Evolutionary conservation across 2,888 invertebrate species (phyloP).

Genomic region (Cheilosia vernalis): DNA sequence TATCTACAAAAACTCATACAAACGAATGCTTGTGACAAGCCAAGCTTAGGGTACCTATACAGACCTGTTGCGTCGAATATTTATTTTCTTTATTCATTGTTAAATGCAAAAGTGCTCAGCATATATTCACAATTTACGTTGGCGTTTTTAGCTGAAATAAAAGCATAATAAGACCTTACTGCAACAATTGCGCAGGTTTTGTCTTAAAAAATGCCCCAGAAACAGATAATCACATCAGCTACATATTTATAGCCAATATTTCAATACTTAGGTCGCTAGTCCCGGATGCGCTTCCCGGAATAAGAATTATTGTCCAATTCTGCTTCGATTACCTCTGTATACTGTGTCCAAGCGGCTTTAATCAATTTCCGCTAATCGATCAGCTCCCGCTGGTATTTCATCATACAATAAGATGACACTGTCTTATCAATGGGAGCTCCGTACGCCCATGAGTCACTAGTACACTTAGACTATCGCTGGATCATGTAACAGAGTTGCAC

Average conservation of each 20-base stretch:
- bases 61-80: no score
- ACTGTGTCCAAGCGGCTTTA: background rate
- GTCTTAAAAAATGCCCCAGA: background rate
- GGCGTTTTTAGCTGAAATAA: no score
- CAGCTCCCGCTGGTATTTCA: background rate
- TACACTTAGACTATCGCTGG: background rate
- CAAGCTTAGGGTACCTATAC: no score
- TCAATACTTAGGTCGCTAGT: background rate
- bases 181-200: no score
- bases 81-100: no score
- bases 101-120: no score
- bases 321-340: background rate
- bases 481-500: conserved; percentile 3
- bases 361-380: conserved; percentile 19
- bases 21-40: no score
- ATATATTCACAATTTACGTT: no score
- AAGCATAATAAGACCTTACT: no score
- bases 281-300: background rate
- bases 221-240: background rate
- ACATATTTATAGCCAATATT: background rate
- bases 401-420: background rate
- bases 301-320: background rate
- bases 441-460: conserved; percentile 7
- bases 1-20: no score
- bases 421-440: background rate